Percentiles rank a stretch among this genome's conserved stretches.
Conservation (phyloP, 2,113 vertebrate species). For the Lagopus leucura region DNA sequence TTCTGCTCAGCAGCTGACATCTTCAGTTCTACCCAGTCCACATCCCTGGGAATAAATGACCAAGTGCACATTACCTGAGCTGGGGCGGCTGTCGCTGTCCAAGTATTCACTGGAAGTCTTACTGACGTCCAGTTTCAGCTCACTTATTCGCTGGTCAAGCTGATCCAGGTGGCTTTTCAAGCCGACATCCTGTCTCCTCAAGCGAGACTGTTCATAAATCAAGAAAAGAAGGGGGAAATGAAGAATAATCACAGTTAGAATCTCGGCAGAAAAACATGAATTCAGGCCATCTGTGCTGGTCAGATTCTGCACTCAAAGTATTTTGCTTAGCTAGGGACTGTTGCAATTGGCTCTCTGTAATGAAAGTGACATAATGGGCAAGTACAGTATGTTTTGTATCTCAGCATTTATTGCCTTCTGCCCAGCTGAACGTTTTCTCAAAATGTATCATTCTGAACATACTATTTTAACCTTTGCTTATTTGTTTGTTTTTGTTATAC, state of each 20-base stretch:
- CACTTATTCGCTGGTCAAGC: conserved; percentile 90
- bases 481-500: background rate
- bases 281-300: background rate
- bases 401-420: background rate
- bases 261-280: background rate
- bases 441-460: background rate
- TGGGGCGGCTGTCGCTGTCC: conserved; percentile 94
- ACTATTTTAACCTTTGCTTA: background rate
- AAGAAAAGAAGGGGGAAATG: background rate
- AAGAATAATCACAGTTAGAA: background rate
- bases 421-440: background rate
- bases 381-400: background rate
- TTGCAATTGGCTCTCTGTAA: background rate
- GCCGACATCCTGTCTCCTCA: conserved; percentile 88
- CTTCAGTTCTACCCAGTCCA: background rate
- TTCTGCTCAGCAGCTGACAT: background rate
- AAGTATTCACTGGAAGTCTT: conserved; percentile 84
- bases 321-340: background rate
- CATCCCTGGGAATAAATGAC: background rate
- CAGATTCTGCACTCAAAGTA: background rate
- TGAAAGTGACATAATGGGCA: fast-evolving
- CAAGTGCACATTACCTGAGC: conserved; percentile 84
- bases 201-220: conserved; percentile 78
- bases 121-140: conserved; percentile 87
- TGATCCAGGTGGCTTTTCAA: conserved; percentile 91